A percentile compares a stretch with the other conserved stretches of the same genome.
phyloP scores from a whole-genome alignment of 2,113 vertebrate species.

The Corythaixoides concolor region DNA sequence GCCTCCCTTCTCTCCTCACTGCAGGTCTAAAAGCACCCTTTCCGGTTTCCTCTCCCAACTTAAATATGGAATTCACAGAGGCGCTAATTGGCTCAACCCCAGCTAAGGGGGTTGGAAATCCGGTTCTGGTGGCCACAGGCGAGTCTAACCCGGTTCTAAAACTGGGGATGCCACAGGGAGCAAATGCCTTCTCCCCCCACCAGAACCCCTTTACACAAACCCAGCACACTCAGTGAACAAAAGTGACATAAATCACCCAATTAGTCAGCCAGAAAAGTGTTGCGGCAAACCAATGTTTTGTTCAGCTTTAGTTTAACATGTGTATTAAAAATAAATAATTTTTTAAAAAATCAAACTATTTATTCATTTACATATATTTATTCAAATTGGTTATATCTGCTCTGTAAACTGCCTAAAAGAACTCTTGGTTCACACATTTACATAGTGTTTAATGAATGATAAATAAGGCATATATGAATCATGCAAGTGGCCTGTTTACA shows the following conservation, averaged over 20 bases:
- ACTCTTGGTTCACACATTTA: constrained; percentile 19
- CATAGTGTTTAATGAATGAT: constrained; percentile 60
- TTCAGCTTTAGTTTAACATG: neutral
- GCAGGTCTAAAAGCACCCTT: too few species aligned
- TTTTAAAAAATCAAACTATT: neutral
- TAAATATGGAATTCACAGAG: too few species aligned
- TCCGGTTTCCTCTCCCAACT: too few species aligned
- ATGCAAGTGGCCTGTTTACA: constrained; percentile 31
- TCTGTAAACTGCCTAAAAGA: constrained; percentile 9
- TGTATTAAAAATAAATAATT: neutral
- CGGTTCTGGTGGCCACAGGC: too few species aligned
- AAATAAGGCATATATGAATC: constrained; percentile 60
- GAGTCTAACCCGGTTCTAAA: too few species aligned
- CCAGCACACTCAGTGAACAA: neutral
- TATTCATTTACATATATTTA: constrained; percentile 55
- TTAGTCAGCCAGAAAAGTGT: neutral
- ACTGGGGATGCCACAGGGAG: too few species aligned
- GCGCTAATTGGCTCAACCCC: too few species aligned
- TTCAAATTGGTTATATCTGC: constrained; percentile 63
- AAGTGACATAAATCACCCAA: neutral
- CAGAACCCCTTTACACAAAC: too few species aligned
- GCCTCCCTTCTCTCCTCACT: too few species aligned
- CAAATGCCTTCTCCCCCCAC: too few species aligned
- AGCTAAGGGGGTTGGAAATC: too few species aligned
- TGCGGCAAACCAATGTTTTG: neutral